Evolutionary conservation across 2,797 vertebrate genomes (phyloP).

Genomic region (Neomorphus geoffroyi): DNA sequence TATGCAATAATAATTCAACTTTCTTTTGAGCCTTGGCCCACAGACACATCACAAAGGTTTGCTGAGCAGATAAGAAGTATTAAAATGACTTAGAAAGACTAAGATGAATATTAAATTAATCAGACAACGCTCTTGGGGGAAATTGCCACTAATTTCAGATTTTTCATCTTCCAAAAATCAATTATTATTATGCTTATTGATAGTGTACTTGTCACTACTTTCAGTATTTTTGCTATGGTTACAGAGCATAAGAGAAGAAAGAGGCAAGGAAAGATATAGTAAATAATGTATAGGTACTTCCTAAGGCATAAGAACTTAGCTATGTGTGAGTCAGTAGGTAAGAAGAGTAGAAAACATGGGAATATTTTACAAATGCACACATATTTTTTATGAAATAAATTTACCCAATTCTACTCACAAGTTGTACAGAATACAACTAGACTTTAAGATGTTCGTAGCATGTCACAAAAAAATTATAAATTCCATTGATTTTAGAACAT

Average conservation of each 20-base stretch:
- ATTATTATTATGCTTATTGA: constrained; percentile 85
- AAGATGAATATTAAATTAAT: constrained; percentile 81
- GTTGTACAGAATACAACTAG: not conserved
- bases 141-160: constrained; percentile 80
- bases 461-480: not conserved
- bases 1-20: constrained; percentile 56
- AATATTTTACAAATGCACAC: not conserved
- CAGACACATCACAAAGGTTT: constrained; percentile 54
- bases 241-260: constrained; percentile 59
- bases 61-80: constrained; percentile 60
- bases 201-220: constrained; percentile 78
- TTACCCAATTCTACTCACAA: not conserved
- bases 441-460: not conserved
- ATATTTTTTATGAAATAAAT: not conserved
- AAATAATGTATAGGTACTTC: constrained; percentile 47
- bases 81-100: constrained; percentile 68
- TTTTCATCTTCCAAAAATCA: constrained; percentile 80
- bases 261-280: constrained; percentile 21
- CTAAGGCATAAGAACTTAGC: not conserved
- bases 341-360: not conserved
- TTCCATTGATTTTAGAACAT: not conserved
- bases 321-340: not conserved
- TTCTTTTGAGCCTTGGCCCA: constrained; percentile 38
- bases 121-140: constrained; percentile 72
- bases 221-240: constrained; percentile 64